Conservation (phyloP, 2,888 invertebrate species). For the Lydus trimaculatus region DNA sequence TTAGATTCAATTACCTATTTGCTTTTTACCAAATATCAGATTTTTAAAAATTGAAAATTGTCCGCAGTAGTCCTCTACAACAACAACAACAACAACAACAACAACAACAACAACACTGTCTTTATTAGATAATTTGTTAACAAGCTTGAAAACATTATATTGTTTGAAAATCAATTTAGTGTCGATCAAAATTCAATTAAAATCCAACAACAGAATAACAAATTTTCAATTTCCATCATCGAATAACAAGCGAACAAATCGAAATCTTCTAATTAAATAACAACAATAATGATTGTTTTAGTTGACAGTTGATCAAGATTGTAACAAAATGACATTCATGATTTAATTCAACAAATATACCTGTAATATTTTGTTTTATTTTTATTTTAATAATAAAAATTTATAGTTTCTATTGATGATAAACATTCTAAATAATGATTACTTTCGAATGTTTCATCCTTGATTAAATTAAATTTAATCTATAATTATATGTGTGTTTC, state of each 20-base stretch:
- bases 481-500: not conserved
- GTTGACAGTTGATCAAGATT: constrained; percentile 2
- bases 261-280: not conserved
- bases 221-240: not conserved
- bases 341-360: not conserved
- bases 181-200: constrained; percentile 1
- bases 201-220: not conserved
- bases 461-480: not conserved
- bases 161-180: constrained; percentile 1
- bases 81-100: no score
- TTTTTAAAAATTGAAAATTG: no score
- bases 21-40: no score
- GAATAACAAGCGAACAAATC: no score
- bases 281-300: not conserved
- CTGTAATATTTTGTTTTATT: no score
- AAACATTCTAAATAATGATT: constrained; percentile 6
- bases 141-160: not conserved
- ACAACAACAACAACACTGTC: not conserved
- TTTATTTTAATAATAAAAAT: no score
- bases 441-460: not conserved
- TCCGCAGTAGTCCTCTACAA: no score
- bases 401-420: not conserved
- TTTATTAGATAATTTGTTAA: constrained; percentile 6
- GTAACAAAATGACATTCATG: not conserved
- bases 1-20: no score